Evolutionary conservation across 2,797 vertebrate species (phyloP).

Genomic region (Brachyalestes nurse): DNA sequence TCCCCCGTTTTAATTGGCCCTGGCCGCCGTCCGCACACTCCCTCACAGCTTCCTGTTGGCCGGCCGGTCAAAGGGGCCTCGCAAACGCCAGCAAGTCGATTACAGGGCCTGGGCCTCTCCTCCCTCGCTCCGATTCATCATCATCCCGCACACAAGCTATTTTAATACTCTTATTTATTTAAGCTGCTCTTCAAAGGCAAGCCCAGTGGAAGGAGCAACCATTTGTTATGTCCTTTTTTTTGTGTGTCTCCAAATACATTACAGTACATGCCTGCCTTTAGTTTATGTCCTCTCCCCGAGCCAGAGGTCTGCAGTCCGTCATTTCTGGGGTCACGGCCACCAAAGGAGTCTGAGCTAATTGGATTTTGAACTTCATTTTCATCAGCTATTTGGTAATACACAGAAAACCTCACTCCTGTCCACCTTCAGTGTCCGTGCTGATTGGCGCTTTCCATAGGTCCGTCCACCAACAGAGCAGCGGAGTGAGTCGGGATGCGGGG

Average conservation of each 20-base stretch:
- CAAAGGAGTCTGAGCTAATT: constrained; percentile 68
- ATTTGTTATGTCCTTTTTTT: constrained; percentile 45
- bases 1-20: constrained; percentile 63
- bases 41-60: constrained; percentile 70
- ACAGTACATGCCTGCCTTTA: constrained; percentile 18
- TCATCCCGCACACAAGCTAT: constrained; percentile 48
- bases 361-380: constrained; percentile 60
- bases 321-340: constrained; percentile 66
- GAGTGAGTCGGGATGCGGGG: constrained; percentile 10
- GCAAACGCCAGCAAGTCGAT: constrained; percentile 64
- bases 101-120: constrained; percentile 56
- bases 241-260: not conserved
- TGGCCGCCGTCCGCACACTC: constrained; percentile 53
- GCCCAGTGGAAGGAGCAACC: constrained; percentile 38
- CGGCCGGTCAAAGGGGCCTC: constrained; percentile 45
- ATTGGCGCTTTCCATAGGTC: constrained; percentile 44
- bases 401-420: constrained; percentile 39
- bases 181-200: constrained; percentile 48
- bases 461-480: constrained; percentile 19
- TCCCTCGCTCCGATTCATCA: constrained; percentile 57
- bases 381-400: constrained; percentile 54
- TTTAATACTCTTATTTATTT: constrained; percentile 63
- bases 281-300: constrained; percentile 50
- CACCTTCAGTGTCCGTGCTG: constrained; percentile 35
- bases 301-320: constrained; percentile 67